Base-by-base conservation (phyloP, 2,888 invertebrate species). In the Drosophila pseudotakahashii region DNA sequence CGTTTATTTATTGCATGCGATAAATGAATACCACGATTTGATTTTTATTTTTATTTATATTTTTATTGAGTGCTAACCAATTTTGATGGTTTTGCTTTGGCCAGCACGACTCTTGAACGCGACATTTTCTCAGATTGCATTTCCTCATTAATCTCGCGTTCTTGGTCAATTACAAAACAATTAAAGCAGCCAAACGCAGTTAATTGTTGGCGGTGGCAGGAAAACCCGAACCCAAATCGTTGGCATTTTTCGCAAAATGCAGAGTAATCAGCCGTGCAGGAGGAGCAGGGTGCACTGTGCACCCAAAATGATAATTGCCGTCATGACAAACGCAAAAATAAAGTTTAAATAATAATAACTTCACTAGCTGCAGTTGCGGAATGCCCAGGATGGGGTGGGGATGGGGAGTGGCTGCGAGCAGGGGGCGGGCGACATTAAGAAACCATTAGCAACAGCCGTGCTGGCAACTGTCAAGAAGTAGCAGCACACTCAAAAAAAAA, bases 311-410 rank as follows among this genome's bases (percentile, higher is more conserved):
- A 80, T 88, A 88, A 88, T 88, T 88, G 89, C 81, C 72, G 87
- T 78, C 89, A 82, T 88, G 87, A 83, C 84, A 82, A 86, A 81
- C 76, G 84, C 84, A 82, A 82, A 82, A 86, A 74, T 78, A 88
- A 88, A 76, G 84, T 82, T 81, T 82, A 82, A 87, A 82, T 80
- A 88, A 88, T 88, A 83, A 82, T 88, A 66, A 83, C 86, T 82
- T 88, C 64, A 63, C 66, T 72, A 55, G 77, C 66, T 58, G 61
- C 63, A 59, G 62, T 67, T 72, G 69, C 69, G 47, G 47, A 44
- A 51, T 47, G 45, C 63, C 32, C 45, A 41, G 39, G 13, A 34
- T 36, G 7, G 30, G 30, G 34, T 19, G 16, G n/a, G n/a, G n/a
- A n/a, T n/a, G n/a, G n/a, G n/a, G 13, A 30, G 39, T 37, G 51